Conservation (phyloP, 2,888 invertebrate genomes). For the Caenorhabditis macrosperma region DNA sequence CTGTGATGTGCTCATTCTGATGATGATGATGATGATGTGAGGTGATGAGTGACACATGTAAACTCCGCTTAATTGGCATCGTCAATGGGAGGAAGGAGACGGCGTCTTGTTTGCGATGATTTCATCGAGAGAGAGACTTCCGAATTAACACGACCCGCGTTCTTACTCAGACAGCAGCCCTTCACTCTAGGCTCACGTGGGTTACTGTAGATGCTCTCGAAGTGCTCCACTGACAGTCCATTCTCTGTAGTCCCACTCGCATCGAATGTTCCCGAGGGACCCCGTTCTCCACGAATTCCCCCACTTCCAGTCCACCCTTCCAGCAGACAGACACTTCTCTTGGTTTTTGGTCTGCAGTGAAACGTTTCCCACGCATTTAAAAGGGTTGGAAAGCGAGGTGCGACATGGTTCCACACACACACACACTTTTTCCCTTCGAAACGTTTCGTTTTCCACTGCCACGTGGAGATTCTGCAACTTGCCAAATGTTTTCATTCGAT, state of each 20-base stretch:
- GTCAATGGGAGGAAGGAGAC: constrained; percentile 26
- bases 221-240: no score
- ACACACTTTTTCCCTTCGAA: background rate
- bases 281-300: no score
- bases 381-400: background rate
- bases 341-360: background rate
- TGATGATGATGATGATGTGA: constrained; percentile 32
- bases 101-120: constrained; percentile 39
- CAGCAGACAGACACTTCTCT: background rate
- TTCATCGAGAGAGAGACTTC: constrained; percentile 24
- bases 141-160: background rate
- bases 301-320: background rate
- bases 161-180: background rate
- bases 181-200: no score
- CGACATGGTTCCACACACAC: background rate
- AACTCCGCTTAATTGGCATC: constrained; percentile 51
- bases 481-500: background rate
- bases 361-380: background rate
- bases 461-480: background rate
- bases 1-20: background rate
- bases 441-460: background rate
- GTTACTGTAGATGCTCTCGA: no score
- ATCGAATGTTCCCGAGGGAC: no score
- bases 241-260: no score
- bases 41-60: constrained; percentile 45